Base-by-base conservation (phyloP, 2,888 invertebrate species). In the Ophioninae sp. region DNA sequence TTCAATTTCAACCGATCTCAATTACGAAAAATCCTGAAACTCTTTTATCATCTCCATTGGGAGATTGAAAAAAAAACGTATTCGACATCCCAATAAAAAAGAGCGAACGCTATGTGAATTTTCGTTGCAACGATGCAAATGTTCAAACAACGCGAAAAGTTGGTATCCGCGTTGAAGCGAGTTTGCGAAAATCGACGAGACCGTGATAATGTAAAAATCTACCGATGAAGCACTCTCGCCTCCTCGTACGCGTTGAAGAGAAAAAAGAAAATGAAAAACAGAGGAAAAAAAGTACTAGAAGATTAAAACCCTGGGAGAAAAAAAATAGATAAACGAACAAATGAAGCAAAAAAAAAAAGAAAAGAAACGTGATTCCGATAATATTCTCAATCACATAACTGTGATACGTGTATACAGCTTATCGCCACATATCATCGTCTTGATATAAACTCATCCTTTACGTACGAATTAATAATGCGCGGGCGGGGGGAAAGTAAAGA, bases 361-460 rank as follows among this genome's bases (percentile, higher is more conserved):
- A 75, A 81, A 82, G 68, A 85, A 87, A 85, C 85, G 89, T 87
- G 88, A 88, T 88, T 87, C 84, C 85, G 82, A 89, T 87, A 79
- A 82, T 87, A 88, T 87, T 89, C 86, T 89, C 82, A 88, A 91
- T 91, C 91, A 91, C 90, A 88, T 85, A 77, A 88, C 90, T 91
- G 89, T 91, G 91, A 91, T 91, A 91, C 87, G 81, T 86, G 86
- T 87, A 87, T 87, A 89, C 85, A 87, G 87, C 88, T 89, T 89
- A 85, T 88, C 41, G 89, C 86, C 85, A 90, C 90, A 91, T 91
- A 91, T 91, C 90, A 91, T 91, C 90, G 89, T 88, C 85, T 87
- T 87, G 88, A 88, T 78, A 56, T 30, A 85, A 87, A 87, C 68
- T 81, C 68, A 73, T 86, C 82, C 86, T 87, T 87, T 86, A 86